phyloP scores from a whole-genome alignment of 2,888 invertebrate species.

The Troides aeacus region DNA sequence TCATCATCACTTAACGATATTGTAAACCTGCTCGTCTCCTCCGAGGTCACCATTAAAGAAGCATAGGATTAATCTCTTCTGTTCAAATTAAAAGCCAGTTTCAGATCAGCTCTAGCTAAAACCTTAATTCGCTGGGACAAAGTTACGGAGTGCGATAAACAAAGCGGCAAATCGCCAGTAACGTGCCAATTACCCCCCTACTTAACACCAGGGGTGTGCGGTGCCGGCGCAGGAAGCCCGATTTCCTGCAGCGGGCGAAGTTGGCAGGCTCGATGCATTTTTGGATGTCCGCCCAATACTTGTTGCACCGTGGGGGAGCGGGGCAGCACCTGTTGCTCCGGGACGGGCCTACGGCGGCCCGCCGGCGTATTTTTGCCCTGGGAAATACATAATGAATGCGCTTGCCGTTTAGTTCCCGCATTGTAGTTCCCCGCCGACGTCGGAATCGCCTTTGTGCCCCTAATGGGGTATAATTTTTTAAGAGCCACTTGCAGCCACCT shows the following conservation, averaged over 20 bases:
- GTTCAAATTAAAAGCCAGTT: neutral
- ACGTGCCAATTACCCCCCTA: conserved; percentile 35
- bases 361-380: conserved; percentile 64
- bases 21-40: too few species aligned
- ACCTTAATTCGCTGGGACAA: neutral
- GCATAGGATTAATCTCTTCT: neutral
- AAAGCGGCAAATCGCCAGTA: conserved; percentile 25
- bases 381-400: conserved; percentile 78
- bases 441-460: conserved; percentile 40
- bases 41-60: too few species aligned
- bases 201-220: conserved; percentile 41
- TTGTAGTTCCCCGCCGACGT: conserved; percentile 57
- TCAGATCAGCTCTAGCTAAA: neutral
- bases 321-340: conserved; percentile 69
- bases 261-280: conserved; percentile 72
- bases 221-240: conserved; percentile 48
- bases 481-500: conserved; percentile 26
- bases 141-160: conserved; percentile 22
- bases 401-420: conserved; percentile 59
- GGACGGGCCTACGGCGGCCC: conserved; percentile 47
- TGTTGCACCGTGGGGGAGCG: conserved; percentile 60
- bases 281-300: conserved; percentile 78
- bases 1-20: too few species aligned
- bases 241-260: conserved; percentile 51
- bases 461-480: conserved; percentile 43